Evolutionary conservation across 2,113 vertebrate species (phyloP).

Genomic region (Nibea albiflora): DNA sequence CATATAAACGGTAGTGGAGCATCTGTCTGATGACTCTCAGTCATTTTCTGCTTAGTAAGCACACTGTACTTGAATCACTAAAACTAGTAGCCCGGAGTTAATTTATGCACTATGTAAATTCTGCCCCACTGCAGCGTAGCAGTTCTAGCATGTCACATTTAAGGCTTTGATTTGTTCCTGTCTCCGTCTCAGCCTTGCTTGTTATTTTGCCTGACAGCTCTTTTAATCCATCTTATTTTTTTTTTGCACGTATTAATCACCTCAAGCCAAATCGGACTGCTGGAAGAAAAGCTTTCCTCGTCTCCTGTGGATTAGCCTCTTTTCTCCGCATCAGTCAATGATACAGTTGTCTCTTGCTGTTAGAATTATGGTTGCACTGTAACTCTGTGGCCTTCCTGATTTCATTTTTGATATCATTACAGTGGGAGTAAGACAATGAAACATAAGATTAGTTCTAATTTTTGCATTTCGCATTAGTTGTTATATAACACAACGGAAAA

Average conservation of each 20-base stretch:
- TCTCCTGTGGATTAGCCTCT: conserved; percentile 58
- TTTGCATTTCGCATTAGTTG: background rate
- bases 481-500: background rate
- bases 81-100: conserved; percentile 61
- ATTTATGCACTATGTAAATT: conserved; percentile 77
- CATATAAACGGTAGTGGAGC: conserved; percentile 36
- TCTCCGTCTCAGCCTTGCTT: conserved; percentile 30
- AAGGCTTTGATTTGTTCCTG: conserved; percentile 69
- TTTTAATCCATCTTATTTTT: conserved; percentile 69
- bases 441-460: background rate
- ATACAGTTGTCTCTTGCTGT: conserved; percentile 34
- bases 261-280: conserved; percentile 45
- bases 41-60: conserved; percentile 52
- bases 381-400: background rate
- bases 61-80: conserved; percentile 25
- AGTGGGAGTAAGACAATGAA: background rate
- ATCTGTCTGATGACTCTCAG: conserved; percentile 62
- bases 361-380: background rate
- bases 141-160: conserved; percentile 15
- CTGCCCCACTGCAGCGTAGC: background rate
- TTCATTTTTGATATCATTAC: conserved; percentile 13
- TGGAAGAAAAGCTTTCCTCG: conserved; percentile 38
- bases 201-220: conserved; percentile 51
- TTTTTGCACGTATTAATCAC: conserved; percentile 65
- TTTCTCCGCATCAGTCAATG: conserved; percentile 47